Base-by-base conservation (phyloP, 2,888 invertebrate species). In the Ectemnius lituratus region DNA sequence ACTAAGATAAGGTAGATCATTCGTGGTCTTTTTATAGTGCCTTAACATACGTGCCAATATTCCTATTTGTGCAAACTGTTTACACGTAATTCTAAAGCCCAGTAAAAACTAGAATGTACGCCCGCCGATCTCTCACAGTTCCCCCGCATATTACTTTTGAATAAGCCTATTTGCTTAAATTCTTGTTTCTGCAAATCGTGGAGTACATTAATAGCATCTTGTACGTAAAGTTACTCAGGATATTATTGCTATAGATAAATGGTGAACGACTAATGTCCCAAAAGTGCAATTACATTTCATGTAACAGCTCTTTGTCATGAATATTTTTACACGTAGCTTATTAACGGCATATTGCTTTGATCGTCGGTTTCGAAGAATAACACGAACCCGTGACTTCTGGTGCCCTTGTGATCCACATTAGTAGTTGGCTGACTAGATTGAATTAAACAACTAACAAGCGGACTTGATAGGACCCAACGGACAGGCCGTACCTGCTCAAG, bases 401-500 rank as follows among this genome's bases (percentile, higher is more conserved):
- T 82, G 76, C 69, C 75, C 70, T 67, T 75, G 75, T 73, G 77
- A 75, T 79, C 77, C 72, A 79, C 76, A 80, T 83, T 73, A 78
- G 80, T 86, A 86, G 84, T 85, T 83, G 84, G 84, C 85, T 87
- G 76, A 84, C 86, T 85, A 83, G 82, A 88, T 88, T 85, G 78
- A 88, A 87, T 86, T 81, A 88, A 87, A 89, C 88, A 83, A 89
- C 89, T 90, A 89, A 89, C 86, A 87, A 88, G 85, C 86, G 89
- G 89, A 89, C 88, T 89, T 91, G 90, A 84, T 93, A 98, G 98
- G 97, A 92, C 98, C 98, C 85, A 96, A 96, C 90, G 97, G 97
- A 87, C 96, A 97, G 91, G 95, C 96, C 78, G 96, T 97, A 85
- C 96, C 97, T 73, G 97, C 97, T 81, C 96, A 97, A 91, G 96